Evolutionary conservation across 2,113 vertebrate species (phyloP), one percentile per base, ranked within the genome.

Genomic region (Pelmatolapia mariae): DNA sequence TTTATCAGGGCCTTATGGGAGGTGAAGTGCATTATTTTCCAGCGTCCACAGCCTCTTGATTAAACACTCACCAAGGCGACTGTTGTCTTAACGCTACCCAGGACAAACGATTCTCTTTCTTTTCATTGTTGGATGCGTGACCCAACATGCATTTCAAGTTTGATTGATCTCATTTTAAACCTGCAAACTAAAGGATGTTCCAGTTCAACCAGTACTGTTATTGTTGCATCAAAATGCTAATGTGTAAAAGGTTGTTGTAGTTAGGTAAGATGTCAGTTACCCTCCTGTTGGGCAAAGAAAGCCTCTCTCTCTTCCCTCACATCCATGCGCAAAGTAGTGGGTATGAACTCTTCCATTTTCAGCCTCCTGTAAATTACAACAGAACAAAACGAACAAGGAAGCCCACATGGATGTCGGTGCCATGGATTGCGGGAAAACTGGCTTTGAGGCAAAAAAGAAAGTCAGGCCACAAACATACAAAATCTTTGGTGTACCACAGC

Each of bases 271-370:
- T 54, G 61, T 50, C 71, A 57, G 7, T 89, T 97, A 98, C 97
- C 97, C 68, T 96, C 92, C 84, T 96, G 96, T 66, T 95, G 90
- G 11, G 95, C 71, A 87, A 97, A 97, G 93, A 98, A 98, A 4
- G 94, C 84, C 10, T 98, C 96, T 82, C 96, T 96, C 85, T 98
- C 98, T 0, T 97, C 92, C 79, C 79, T 96, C 59, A 97, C 6
- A 59, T 99, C 98, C 96, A 98, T 94, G 5, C 97, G 96, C 81
- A 96, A 98, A 10, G 97, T 97, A 8, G 96, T 95, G 2, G 98
- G 98, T 90, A 98, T 97, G 89, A 98, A 98, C 2, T 98, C 97
- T 10, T 97, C 95, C 96, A 98, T 97, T 94, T 95, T 97, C 82
- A 98, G 89, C 15, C 89, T 78, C 93, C 98, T 98, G 81, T 9